Evolutionary conservation across 2,888 invertebrate species (phyloP).

Genomic region (Lottia scabra): DNA sequence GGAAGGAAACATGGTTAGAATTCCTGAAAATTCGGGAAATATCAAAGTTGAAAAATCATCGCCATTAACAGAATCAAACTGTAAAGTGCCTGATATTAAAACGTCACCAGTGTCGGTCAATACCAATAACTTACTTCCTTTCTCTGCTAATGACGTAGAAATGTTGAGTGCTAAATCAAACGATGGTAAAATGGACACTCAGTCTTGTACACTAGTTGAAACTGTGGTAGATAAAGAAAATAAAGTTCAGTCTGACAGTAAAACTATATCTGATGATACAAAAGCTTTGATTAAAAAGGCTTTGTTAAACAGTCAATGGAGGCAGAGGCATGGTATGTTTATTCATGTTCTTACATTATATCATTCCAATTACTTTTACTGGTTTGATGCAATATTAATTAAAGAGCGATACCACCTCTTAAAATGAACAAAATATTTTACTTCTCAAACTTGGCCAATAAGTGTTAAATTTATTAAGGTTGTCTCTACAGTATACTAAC

Average conservation of each 20-base stretch:
- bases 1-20: not conserved
- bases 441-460: too few relatives aligned
- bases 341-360: too few relatives aligned
- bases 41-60: not conserved
- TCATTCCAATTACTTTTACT: too few relatives aligned
- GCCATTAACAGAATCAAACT: not conserved
- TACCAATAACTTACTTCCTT: conserved; percentile 25
- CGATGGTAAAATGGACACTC: conserved; percentile 36
- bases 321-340: conserved; percentile 46
- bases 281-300: conserved; percentile 62
- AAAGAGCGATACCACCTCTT: too few relatives aligned
- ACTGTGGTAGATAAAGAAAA: conserved; percentile 25
- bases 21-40: not conserved
- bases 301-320: conserved; percentile 48
- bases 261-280: conserved; percentile 57
- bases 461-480: too few relatives aligned
- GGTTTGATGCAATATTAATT: too few relatives aligned
- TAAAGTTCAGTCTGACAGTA: conserved; percentile 33
- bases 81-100: conserved; percentile 8
- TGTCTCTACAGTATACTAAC: too few relatives aligned
- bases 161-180: conserved; percentile 63
- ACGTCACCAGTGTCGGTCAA: conserved; percentile 38
- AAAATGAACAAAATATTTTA: too few relatives aligned
- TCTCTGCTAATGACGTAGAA: conserved; percentile 51
- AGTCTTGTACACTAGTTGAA: conserved; percentile 25